phyloP scores from a whole-genome alignment of 2,888 invertebrate genomes.

The Oconnorella tubifera region DNA sequence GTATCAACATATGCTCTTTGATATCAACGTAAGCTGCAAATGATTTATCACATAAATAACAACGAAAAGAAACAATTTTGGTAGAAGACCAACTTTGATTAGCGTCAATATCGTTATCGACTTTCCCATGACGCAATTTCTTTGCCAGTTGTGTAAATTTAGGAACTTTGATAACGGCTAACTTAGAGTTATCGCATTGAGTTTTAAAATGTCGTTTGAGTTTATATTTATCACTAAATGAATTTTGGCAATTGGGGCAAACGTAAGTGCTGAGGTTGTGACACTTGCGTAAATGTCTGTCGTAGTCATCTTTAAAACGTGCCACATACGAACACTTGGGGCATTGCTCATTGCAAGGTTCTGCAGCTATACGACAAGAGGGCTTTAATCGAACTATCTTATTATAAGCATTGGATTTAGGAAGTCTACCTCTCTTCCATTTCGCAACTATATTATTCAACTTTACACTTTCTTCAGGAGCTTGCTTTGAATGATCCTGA shows the following conservation, averaged over 20 bases:
- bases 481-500: too few species aligned
- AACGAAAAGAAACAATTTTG: conserved; percentile 10
- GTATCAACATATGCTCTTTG: conserved; percentile 18
- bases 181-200: not conserved
- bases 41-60: conserved; percentile 19
- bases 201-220: conserved; percentile 22
- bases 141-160: conserved; percentile 16
- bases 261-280: conserved; percentile 23
- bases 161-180: conserved; percentile 1
- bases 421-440: conserved; percentile 21
- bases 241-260: conserved; percentile 19
- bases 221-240: conserved; percentile 31
- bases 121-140: not conserved
- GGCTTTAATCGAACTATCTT: conserved; percentile 2
- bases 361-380: not conserved
- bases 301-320: conserved; percentile 21
- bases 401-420: conserved; percentile 13
- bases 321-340: conserved; percentile 20
- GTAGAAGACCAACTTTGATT: too few species aligned
- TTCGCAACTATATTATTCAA: not conserved
- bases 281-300: conserved; percentile 24
- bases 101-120: not conserved
- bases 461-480: conserved; percentile 1
- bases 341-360: conserved; percentile 18
- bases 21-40: conserved; percentile 21